These are phyloP conservation scores for Nannoperca obscura DNA, from an alignment of 2,797 vertebrate species.

Conservation along the genomic window DNA sequence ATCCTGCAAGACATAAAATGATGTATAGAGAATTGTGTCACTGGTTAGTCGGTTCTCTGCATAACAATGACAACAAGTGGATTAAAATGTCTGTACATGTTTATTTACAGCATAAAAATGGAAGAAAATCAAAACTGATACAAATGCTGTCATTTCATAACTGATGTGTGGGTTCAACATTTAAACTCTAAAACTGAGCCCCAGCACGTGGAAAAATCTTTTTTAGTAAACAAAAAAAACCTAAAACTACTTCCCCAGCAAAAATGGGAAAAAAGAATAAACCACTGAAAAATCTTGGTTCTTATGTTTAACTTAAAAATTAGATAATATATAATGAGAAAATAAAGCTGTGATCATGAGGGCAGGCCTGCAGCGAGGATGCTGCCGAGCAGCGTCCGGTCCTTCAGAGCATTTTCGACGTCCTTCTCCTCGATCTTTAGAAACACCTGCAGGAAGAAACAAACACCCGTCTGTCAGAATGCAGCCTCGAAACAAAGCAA, in stretches of 20 bases:
- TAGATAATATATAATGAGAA: too few relatives aligned
- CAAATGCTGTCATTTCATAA: neutral
- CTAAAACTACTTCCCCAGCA: too few relatives aligned
- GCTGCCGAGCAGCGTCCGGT: conserved; percentile 89
- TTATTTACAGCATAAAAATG: conserved; percentile 72
- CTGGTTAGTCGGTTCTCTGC: neutral
- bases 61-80: neutral
- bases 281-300: too few relatives aligned
- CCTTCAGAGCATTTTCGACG: conserved; percentile 92
- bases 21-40: too few relatives aligned
- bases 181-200: neutral
- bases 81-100: conserved; percentile 63
- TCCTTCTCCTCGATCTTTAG: conserved; percentile 93
- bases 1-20: too few relatives aligned
- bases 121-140: conserved; percentile 43
- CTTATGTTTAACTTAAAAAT: neutral
- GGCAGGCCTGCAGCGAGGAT: conserved; percentile 89
- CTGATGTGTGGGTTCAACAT: neutral
- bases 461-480: neutral
- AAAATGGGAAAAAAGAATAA: too few relatives aligned
- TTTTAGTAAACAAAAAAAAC: neutral
- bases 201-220: neutral
- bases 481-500: neutral
- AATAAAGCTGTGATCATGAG: conserved; percentile 38
- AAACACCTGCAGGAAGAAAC: conserved; percentile 84